Base-by-base conservation (phyloP, 2,113 vertebrate genomes). In the Prietella phreatophila region DNA sequence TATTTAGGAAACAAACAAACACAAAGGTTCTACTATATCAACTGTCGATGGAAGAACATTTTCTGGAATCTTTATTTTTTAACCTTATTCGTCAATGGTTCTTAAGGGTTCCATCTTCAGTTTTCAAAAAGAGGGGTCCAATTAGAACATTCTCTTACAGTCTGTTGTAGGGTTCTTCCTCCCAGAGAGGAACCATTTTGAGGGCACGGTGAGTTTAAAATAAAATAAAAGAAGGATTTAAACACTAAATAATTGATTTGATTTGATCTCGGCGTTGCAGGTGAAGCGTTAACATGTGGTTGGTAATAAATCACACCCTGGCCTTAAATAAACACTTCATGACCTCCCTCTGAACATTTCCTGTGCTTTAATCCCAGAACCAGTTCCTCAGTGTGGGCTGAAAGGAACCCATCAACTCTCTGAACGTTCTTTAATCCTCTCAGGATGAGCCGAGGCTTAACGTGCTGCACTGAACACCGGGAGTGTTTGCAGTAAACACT, bases 401-500 rank as follows among this genome's bases (percentile, higher is more conserved):
- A 27, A 33, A 36, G 13, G 55, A 76, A 47, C 13, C 69, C 13
- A 6, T 33, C 9, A 55, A 25, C 33, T 33, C 5, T 67, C 53
- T 82, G 19, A 75, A 78, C 42, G 75, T 60, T 30, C 22, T 50
- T 4, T 6, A 50, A 27, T 78, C 75, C 75, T 78, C 20, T 9
- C n/a, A 71, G 17, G 36, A 17, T 27, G 30, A 88, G 60, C 25
- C 8, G 56, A 58, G 69, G 80, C 22, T 15, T 50, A 60, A 75
- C 30, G 11, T 42, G 3, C 22, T 67, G 15, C 58, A 47, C 14
- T 81, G 25, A 36, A 73, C 19, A 42, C 22, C 1, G 7, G 25
- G 13, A 71, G 47, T 88, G 83, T 85, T 89, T 89, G 82, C 39
- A 53, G 6, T 87, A 42, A 85, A 63, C 65, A 42, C 17, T 55